Evolutionary conservation across 2,888 invertebrate genomes (phyloP).

Genomic region (Eupithecia dodoneata): DNA sequence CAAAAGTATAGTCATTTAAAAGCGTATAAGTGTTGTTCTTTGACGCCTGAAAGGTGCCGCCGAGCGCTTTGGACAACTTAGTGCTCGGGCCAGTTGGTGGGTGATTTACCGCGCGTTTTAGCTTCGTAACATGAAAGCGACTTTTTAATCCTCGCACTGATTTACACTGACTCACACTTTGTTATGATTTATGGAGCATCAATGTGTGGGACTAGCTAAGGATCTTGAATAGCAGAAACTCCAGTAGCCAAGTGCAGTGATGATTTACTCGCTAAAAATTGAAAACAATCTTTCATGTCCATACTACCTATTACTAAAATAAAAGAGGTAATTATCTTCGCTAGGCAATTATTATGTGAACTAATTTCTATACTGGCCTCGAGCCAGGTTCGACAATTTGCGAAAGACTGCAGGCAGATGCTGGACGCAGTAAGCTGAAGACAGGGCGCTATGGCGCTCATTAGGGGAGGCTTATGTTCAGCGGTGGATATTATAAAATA

Average conservation of each 20-base stretch:
- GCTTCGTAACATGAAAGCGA: constrained; percentile 36
- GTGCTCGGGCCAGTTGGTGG: constrained; percentile 32
- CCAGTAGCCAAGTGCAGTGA: not conserved
- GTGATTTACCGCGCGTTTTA: constrained; percentile 40
- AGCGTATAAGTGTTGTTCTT: constrained; percentile 53
- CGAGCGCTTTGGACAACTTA: constrained; percentile 50
- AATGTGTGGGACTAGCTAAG: not conserved
- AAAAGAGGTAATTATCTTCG: not conserved
- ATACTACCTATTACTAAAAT: not conserved
- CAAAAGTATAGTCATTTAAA: constrained; percentile 67
- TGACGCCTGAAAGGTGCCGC: constrained; percentile 58
- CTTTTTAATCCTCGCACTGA: constrained; percentile 31
- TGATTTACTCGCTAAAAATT: constrained; percentile 4
- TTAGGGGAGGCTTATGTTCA: too few relatives aligned
- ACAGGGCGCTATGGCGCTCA: too few relatives aligned
- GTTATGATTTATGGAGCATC: constrained; percentile 14
- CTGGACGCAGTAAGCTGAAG: too few relatives aligned
- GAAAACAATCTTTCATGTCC: constrained; percentile 7
- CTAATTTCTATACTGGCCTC: not conserved
- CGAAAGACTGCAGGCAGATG: too few relatives aligned
- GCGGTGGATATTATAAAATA: too few relatives aligned
- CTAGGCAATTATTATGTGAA: not conserved
- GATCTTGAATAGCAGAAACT: constrained; percentile 12
- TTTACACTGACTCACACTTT: constrained; percentile 26
- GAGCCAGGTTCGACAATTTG: too few relatives aligned